Conservation (phyloP, 2,797 vertebrate species). For the Neosilurus mollespiculum region DNA sequence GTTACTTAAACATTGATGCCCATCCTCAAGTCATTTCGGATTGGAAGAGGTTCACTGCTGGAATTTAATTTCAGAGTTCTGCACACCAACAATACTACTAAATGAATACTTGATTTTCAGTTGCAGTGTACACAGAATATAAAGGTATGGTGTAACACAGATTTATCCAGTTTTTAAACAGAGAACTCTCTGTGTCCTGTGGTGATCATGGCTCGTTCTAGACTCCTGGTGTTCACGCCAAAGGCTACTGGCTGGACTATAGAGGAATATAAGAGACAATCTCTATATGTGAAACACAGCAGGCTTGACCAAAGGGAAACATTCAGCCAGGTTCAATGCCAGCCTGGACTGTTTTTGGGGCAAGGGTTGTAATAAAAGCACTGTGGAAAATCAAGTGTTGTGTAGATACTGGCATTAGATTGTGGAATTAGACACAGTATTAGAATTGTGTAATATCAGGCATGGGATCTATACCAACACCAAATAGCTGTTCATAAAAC, state of each 20-base stretch:
- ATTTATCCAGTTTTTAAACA: slow-evolving; percentile 2
- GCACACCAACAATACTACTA: slow-evolving; percentile 9
- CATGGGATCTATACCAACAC: background rate
- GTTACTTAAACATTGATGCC: background rate
- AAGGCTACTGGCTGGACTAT: slow-evolving; percentile 41
- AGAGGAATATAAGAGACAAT: slow-evolving; percentile 45
- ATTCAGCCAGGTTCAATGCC: slow-evolving; percentile 16
- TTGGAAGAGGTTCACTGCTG: background rate
- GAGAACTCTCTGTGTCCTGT: slow-evolving; percentile 35
- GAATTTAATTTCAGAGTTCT: background rate
- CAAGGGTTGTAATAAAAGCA: slow-evolving; percentile 13
- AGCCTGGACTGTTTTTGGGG: slow-evolving; percentile 1
- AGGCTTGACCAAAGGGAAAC: slow-evolving; percentile 8
- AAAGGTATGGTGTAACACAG: background rate
- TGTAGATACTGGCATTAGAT: too few relatives aligned
- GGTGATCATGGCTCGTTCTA: slow-evolving; percentile 47
- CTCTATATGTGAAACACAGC: slow-evolving; percentile 1
- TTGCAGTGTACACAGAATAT: background rate
- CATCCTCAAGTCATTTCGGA: background rate
- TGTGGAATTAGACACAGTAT: too few relatives aligned
- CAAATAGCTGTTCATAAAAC: background rate
- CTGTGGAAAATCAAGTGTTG: slow-evolving; percentile 18
- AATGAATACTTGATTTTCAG: background rate
- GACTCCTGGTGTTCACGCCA: slow-evolving; percentile 44
- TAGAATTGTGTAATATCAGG: slow-evolving; percentile 24